phyloP scores from a whole-genome alignment of 1,140 invertebrate species.

The Zaprionus taronus region DNA sequence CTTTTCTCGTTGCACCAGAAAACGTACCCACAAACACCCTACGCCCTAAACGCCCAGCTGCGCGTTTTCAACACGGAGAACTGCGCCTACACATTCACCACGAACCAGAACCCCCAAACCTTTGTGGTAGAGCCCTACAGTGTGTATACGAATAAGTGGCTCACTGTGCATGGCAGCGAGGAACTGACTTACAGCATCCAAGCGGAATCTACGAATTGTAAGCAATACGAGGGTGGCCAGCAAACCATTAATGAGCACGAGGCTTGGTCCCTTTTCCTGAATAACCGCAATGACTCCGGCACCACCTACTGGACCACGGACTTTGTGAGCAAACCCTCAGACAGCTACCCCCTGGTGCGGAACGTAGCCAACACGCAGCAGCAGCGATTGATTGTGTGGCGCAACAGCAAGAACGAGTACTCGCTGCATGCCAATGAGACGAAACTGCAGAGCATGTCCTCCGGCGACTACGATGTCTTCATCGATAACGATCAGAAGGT shows the following conservation, averaged over 20 bases:
- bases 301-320: slow-evolving; percentile 49
- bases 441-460: slow-evolving; percentile 67
- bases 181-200: slow-evolving; percentile 26
- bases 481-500: slow-evolving; percentile 64
- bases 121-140: slow-evolving; percentile 65
- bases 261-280: slow-evolving; percentile 85
- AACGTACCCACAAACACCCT: slow-evolving; percentile 88
- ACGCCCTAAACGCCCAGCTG: slow-evolving; percentile 87
- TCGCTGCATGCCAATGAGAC: slow-evolving; percentile 44
- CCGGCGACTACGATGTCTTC: slow-evolving; percentile 84
- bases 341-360: slow-evolving; percentile 65
- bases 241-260: slow-evolving; percentile 14
- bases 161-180: slow-evolving; percentile 33
- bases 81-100: slow-evolving; percentile 78
- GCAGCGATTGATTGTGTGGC: slow-evolving; percentile 42
- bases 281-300: slow-evolving; percentile 23
- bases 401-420: slow-evolving; percentile 50
- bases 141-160: slow-evolving; percentile 75
- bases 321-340: slow-evolving; percentile 71
- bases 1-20: slow-evolving; percentile 69
- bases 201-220: slow-evolving; percentile 25
- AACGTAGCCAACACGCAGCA: slow-evolving; percentile 58
- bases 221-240: neutral
- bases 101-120: slow-evolving; percentile 32
- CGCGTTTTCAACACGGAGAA: slow-evolving; percentile 89